phyloP scores from a whole-genome alignment of 1,140 invertebrate species.

The Eciton burchellii region DNA sequence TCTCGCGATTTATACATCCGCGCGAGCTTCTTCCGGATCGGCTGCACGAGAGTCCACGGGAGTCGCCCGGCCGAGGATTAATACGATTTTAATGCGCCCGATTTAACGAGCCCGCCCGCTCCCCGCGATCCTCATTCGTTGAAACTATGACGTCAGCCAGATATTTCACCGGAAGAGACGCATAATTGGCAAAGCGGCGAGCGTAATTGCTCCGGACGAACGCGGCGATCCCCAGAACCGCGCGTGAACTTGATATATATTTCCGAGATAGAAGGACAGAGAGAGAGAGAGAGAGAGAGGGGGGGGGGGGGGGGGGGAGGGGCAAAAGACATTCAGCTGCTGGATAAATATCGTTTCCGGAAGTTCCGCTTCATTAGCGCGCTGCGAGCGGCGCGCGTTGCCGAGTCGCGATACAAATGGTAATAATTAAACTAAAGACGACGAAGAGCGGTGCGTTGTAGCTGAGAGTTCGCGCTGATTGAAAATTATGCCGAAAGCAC shows the following conservation, averaged over 20 bases:
- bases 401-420: slow-evolving; percentile 47
- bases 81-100: not conserved
- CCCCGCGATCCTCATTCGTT: slow-evolving; percentile 12
- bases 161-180: slow-evolving; percentile 31
- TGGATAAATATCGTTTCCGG: slow-evolving; percentile 36
- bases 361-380: slow-evolving; percentile 43
- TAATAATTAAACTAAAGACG: slow-evolving; percentile 46
- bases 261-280: not conserved
- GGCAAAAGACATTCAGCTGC: slow-evolving; percentile 25
- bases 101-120: slow-evolving; percentile 16
- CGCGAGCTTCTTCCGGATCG: no score
- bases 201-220: slow-evolving; percentile 42
- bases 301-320: no score
- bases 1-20: not conserved
- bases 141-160: slow-evolving; percentile 32
- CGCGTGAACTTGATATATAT: slow-evolving; percentile 26
- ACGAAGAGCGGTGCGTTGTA: not conserved
- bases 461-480: not conserved
- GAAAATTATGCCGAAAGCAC: slow-evolving; percentile 45
- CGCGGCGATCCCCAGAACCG: slow-evolving; percentile 2
- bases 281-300: no score
- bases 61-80: not conserved
- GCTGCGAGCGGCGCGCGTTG: slow-evolving; percentile 24
- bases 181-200: slow-evolving; percentile 30
- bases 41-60: no score